phyloP scores from a whole-genome alignment of 2,888 invertebrate genomes.

The Drosophila pseudotalamancana region DNA sequence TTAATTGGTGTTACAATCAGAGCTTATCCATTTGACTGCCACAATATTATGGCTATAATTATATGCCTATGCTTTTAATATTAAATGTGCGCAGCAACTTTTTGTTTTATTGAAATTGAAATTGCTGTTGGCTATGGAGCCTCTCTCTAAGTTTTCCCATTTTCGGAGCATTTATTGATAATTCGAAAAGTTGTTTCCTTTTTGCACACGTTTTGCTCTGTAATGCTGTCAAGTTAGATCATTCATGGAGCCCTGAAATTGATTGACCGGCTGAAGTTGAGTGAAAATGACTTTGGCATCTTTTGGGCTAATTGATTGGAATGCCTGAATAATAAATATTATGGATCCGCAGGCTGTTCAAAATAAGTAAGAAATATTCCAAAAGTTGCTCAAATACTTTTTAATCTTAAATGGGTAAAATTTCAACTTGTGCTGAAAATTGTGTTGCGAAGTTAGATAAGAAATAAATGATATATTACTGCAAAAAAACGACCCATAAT shows the following conservation, averaged over 20 bases:
- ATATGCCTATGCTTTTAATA: slow-evolving; percentile 48
- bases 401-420: too few relatives aligned
- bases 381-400: too few relatives aligned
- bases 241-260: slow-evolving; percentile 32
- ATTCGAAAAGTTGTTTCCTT: slow-evolving; percentile 49
- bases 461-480: too few relatives aligned
- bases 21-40: slow-evolving; percentile 8
- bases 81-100: slow-evolving; percentile 52
- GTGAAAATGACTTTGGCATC: slow-evolving; percentile 40
- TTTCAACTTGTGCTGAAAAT: too few relatives aligned
- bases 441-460: too few relatives aligned
- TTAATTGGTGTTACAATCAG: slow-evolving; percentile 6
- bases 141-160: slow-evolving; percentile 1
- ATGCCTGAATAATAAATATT: slow-evolving; percentile 17
- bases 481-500: too few relatives aligned
- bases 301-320: slow-evolving; percentile 57
- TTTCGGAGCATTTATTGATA: slow-evolving; percentile 55
- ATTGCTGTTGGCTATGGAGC: slow-evolving; percentile 14
- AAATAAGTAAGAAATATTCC: slow-evolving; percentile 11
- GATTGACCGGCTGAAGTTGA: slow-evolving; percentile 51
- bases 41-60: slow-evolving; percentile 34
- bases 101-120: slow-evolving; percentile 53
- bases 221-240: slow-evolving; percentile 47
- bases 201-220: too few relatives aligned
- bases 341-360: slow-evolving; percentile 3